Conservation (phyloP, 2,113 vertebrate genomes). For the Aptenodytes patagonicus region DNA sequence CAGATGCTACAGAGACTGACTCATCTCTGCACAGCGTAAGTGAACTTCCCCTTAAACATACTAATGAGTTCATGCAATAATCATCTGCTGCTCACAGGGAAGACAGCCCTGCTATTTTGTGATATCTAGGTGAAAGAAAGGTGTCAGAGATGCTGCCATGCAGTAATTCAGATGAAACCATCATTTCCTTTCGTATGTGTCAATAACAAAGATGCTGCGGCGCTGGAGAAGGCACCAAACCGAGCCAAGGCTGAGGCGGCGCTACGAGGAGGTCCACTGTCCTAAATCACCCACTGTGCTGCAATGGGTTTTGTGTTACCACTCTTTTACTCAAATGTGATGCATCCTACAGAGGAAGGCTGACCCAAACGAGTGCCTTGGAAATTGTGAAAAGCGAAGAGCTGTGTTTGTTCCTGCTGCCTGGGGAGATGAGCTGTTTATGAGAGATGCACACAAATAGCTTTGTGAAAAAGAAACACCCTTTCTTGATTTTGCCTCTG, state of each 20-base stretch:
- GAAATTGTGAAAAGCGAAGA: not conserved
- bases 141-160: not conserved
- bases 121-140: not conserved
- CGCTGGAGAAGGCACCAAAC: not conserved
- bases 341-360: not conserved
- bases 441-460: not conserved
- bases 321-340: not conserved
- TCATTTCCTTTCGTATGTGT: not conserved
- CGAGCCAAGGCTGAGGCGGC: not conserved
- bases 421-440: not conserved
- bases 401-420: not conserved
- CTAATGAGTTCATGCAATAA: not conserved
- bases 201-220: not conserved
- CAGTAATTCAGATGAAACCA: not conserved
- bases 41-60: not conserved
- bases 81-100: not conserved
- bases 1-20: not conserved
- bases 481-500: not conserved
- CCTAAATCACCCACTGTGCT: not conserved
- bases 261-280: too few relatives aligned
- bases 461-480: accelerated
- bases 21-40: not conserved
- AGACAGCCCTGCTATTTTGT: not conserved
- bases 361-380: accelerated
- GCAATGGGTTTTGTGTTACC: not conserved